phyloP scores from a whole-genome alignment of 2,113 vertebrate species.

The Dryoscopus gambensis region DNA sequence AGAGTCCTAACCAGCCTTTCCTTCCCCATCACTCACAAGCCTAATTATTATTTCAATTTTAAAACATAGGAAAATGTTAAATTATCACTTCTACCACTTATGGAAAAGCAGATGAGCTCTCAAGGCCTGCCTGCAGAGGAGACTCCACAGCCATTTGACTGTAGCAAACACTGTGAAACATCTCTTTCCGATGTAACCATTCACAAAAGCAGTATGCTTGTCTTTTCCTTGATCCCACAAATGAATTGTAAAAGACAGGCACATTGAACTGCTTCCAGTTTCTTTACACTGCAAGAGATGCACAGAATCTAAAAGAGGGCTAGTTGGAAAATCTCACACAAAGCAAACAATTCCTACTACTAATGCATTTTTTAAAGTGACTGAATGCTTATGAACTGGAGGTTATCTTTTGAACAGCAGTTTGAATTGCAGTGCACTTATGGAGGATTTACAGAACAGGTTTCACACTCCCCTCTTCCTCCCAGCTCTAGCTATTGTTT shows the following conservation, averaged over 20 bases:
- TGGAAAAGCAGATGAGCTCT: neutral
- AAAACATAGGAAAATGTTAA: neutral
- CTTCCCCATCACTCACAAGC: neutral
- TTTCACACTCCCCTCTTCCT: neutral
- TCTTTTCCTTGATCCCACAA: neutral
- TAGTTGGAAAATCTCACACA: neutral
- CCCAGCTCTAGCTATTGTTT: neutral
- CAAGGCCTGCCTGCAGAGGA: neutral
- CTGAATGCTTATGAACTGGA: neutral
- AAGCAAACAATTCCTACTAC: neutral
- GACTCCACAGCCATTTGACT: neutral
- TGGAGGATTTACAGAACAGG: neutral
- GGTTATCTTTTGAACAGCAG: neutral
- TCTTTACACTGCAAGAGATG: neutral
- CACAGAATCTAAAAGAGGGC: neutral
- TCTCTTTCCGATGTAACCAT: neutral
- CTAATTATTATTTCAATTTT: neutral
- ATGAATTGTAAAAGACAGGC: neutral
- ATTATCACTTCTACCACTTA: neutral
- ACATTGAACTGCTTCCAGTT: neutral
- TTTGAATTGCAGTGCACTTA: neutral
- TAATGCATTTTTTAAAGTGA: neutral
- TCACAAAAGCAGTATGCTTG: neutral
- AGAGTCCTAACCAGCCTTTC: neutral
- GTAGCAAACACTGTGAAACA: neutral